A percentile compares a stretch with the other conserved stretches of the same genome.
phyloP scores from a whole-genome alignment of 2,888 invertebrate genomes.

The Erebia epiphron region DNA sequence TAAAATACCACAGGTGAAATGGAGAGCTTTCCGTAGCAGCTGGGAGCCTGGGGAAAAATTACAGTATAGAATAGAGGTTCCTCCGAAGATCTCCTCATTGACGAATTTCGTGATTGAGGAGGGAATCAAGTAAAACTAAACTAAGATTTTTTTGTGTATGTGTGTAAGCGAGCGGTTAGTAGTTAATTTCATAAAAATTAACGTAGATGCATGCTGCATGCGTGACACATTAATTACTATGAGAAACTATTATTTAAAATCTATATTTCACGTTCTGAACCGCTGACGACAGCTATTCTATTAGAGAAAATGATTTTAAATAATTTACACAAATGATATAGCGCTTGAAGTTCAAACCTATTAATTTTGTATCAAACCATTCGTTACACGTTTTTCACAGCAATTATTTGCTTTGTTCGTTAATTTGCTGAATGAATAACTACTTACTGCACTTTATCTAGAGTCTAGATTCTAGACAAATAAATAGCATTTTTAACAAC shows the following conservation, averaged over 20 bases:
- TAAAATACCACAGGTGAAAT: constrained; percentile 7
- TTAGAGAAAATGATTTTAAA: constrained; percentile 5
- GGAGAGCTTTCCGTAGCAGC: neutral
- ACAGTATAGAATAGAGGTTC: neutral
- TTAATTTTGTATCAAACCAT: constrained; percentile 25
- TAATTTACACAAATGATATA: constrained; percentile 17
- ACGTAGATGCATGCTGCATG: too few species aligned
- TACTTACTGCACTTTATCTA: constrained; percentile 13
- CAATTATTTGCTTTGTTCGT: constrained; percentile 27
- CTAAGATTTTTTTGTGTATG: too few species aligned
- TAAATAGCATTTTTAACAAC: neutral
- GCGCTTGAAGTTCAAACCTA: constrained; percentile 17
- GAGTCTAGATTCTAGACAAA: constrained; percentile 16
- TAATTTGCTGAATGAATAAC: constrained; percentile 16
- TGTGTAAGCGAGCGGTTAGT: too few species aligned
- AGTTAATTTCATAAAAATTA: too few species aligned
- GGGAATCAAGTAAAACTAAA: too few species aligned
- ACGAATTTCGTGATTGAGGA: too few species aligned
- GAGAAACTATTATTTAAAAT: neutral
- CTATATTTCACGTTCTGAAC: constrained; percentile 10
- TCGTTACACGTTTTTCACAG: constrained; percentile 26
- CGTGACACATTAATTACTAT: neutral
- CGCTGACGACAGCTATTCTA: neutral
- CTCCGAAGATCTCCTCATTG: too few species aligned
- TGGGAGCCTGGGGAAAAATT: neutral